Percentiles rank a stretch among this genome's conserved stretches.
phyloP scores from a whole-genome alignment of 2,888 invertebrate genomes.

The Melinaea marsaeus region DNA sequence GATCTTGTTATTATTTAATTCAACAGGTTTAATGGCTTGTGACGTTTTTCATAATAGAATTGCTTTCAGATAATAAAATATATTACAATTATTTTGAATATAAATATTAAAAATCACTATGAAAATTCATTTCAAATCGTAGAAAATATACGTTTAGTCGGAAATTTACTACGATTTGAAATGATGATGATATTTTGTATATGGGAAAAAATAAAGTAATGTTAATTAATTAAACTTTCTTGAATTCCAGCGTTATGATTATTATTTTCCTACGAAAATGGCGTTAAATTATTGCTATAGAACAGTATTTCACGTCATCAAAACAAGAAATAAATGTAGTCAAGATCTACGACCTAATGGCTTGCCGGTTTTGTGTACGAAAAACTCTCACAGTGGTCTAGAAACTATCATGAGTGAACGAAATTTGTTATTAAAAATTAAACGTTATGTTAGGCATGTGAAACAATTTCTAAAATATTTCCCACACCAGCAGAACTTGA shows the following conservation, averaged over 20 bases:
- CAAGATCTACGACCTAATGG: conserved; percentile 63
- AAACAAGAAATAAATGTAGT: conserved; percentile 81
- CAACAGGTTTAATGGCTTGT: conserved; percentile 90
- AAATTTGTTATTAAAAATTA: too few species aligned
- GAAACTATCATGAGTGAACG: conserved; percentile 31
- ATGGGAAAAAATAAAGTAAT: not conserved
- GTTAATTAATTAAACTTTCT: conserved; percentile 39
- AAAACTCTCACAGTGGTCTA: conserved; percentile 52
- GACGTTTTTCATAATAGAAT: conserved; percentile 91
- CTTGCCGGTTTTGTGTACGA: conserved; percentile 58
- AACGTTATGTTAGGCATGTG: too few species aligned
- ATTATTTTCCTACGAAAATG: conserved; percentile 95
- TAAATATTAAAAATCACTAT: too few species aligned
- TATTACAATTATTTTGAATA: too few species aligned
- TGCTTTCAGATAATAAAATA: conserved; percentile 73
- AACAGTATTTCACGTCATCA: conserved; percentile 92
- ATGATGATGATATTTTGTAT: too few species aligned
- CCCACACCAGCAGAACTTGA: too few species aligned
- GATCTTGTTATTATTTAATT: conserved; percentile 92
- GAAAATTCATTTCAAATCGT: too few species aligned
- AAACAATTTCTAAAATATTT: too few species aligned
- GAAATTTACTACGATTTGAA: too few species aligned
- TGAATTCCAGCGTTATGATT: conserved; percentile 89
- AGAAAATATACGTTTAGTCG: too few species aligned
- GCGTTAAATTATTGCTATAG: conserved; percentile 95